These are phyloP conservation scores for Cydia pomonella DNA, from an alignment of 1,140 invertebrate genomes.

Conservation along the genomic window DNA sequence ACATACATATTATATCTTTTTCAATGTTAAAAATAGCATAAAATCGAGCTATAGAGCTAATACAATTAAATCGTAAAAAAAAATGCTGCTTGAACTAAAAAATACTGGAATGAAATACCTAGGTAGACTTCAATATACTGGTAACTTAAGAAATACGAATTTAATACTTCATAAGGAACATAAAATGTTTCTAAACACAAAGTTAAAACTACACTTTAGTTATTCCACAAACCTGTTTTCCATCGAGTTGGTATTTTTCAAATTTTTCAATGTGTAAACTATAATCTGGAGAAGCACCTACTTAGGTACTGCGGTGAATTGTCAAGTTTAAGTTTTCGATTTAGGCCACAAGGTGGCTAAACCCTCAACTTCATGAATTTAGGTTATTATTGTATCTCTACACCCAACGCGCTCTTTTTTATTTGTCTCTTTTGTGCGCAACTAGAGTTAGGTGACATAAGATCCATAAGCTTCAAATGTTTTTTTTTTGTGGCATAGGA, in stretches of 20 bases:
- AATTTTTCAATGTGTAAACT: not conserved
- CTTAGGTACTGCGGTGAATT: too few relatives aligned
- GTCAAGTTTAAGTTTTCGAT: too few relatives aligned
- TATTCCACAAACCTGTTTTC: not conserved
- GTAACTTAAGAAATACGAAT: conserved; percentile 30
- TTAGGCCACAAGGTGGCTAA: too few relatives aligned
- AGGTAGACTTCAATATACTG: conserved; percentile 27
- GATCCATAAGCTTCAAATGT: too few relatives aligned
- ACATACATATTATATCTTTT: conserved; percentile 3
- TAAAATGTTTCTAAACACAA: not conserved
- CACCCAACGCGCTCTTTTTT: too few relatives aligned
- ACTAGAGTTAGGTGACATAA: too few relatives aligned
- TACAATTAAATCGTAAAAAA: not conserved
- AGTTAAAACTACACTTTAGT: conserved; percentile 8
- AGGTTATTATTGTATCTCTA: too few relatives aligned
- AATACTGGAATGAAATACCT: conserved; percentile 32
- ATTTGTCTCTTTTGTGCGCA: too few relatives aligned
- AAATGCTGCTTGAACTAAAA: not conserved
- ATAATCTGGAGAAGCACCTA: not conserved
- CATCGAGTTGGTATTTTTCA: not conserved
- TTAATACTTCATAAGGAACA: conserved; percentile 25
- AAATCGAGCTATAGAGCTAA: not conserved
- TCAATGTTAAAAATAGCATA: not conserved
- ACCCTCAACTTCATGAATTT: too few relatives aligned
- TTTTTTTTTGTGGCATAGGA: too few relatives aligned